Percentiles rank a stretch among this genome's conserved stretches.
Conservation (phyloP, 2,888 invertebrate genomes). For the Dynastes grantii region DNA sequence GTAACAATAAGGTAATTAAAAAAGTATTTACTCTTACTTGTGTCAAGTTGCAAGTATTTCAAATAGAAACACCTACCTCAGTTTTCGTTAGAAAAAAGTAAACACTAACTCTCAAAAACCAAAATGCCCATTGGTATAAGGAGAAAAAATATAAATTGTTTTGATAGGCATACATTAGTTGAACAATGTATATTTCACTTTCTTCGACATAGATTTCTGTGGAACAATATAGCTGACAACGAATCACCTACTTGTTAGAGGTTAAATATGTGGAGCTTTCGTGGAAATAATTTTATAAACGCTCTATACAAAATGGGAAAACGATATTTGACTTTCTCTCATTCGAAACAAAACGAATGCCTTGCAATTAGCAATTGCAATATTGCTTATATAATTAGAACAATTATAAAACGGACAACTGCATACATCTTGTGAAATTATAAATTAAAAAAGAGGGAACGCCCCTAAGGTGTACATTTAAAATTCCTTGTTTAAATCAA, state of each 20-base stretch:
- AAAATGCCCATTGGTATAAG: neutral
- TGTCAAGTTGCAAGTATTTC: no score
- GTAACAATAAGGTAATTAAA: no score
- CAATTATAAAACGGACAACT: no score
- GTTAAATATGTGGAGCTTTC: neutral
- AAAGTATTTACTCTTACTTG: no score
- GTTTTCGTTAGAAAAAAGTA: no score
- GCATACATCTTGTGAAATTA: no score
- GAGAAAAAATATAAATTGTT: neutral
- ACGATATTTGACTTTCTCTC: conserved; percentile 2
- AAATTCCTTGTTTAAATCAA: no score
- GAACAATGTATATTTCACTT: conserved; percentile 1
- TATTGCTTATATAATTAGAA: neutral
- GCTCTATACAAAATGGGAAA: neutral
- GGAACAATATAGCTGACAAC: conserved; percentile 1
- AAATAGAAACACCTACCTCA: no score
- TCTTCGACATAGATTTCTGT: conserved; percentile 5
- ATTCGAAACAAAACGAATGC: neutral
- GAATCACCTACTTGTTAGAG: neutral
- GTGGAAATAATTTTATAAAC: conserved; percentile 8
- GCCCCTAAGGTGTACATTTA: no score
- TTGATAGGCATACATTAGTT: no score
- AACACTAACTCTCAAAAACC: neutral
- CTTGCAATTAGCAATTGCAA: neutral
- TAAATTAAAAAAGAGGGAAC: no score